Evolutionary conservation across 2,797 vertebrate genomes (phyloP).

Genomic region (Morus bassanus): DNA sequence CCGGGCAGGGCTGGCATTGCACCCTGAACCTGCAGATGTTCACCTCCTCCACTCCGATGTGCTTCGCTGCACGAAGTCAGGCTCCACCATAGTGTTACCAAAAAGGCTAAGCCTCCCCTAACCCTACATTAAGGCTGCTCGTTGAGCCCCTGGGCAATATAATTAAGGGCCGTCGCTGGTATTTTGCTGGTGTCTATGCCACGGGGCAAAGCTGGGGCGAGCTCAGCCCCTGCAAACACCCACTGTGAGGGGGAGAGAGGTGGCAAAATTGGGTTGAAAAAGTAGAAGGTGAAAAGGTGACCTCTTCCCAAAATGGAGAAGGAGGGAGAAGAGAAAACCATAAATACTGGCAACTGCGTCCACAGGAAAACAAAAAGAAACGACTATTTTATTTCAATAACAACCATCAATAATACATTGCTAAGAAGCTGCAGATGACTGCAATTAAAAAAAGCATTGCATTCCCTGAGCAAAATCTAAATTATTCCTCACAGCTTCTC

Average conservation of each 20-base stretch:
- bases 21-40: not conserved
- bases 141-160: not conserved
- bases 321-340: not conserved
- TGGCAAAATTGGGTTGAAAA: not conserved
- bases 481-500: conserved; percentile 68
- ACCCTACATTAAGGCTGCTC: no score
- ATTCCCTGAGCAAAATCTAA: conserved; percentile 63
- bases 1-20: not conserved
- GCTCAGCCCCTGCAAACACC: not conserved
- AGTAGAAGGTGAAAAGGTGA: not conserved
- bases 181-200: not conserved
- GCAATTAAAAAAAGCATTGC: conserved; percentile 75
- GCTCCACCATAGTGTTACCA: not conserved
- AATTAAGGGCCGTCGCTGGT: not conserved
- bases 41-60: not conserved
- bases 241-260: not conserved
- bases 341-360: not conserved
- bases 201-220: not conserved
- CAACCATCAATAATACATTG: conserved; percentile 73
- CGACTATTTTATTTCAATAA: conserved; percentile 47
- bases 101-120: not conserved
- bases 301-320: not conserved
- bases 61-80: not conserved
- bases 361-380: not conserved
- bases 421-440: conserved; percentile 64